Base-by-base conservation (phyloP, 2,888 invertebrate species). In the Amphipoea lucens region DNA sequence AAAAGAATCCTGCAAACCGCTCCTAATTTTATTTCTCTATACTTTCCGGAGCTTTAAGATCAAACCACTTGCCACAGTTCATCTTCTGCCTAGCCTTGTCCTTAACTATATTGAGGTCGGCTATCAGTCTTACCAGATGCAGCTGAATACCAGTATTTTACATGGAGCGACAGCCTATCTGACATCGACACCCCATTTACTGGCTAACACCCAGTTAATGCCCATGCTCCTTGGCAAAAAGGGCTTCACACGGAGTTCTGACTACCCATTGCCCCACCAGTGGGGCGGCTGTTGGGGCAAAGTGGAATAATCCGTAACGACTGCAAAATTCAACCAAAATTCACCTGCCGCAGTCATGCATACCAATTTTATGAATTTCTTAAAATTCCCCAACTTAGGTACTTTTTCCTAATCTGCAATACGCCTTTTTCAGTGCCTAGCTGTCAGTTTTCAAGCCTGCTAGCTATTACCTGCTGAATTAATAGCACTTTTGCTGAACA, bases 31-130 rank as follows among this genome's bases (percentile, higher is more conserved):
- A 45, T 45, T 36, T 36, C 36, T 36, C 36, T 36, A 2, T 36
- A 4, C 17, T 36, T 60, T 74, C 45, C 2, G 11, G 14, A 57
- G 45, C 45, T 45, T 73, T 12, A 23, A 17, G 14, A 74, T 45
- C n/a, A 48, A 76, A 76, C 36, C n/a, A 45, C 36, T 17, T 48
- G 17, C 36, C 74, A 73, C 45, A 36, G 29, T 62, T 14, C 14
- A 2, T 62, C 5, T 29, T 62, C 29, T 62, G 6, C 29, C 2
- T 29, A 6, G 14, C 29, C 3, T 29, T 14, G 62, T 7, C 29
- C 29, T 6, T 6, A 29, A 6, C 14, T 6, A 14, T 62, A 29
- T 62, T 29, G 29, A 1, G 6, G 62, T 62, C 29, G 0, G 29
- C 29, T 62, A 14, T 0, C 14, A 62, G 29, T 12, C 29, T 60